phyloP scores from a whole-genome alignment of 2,113 vertebrate species.

The Passer montanus region DNA sequence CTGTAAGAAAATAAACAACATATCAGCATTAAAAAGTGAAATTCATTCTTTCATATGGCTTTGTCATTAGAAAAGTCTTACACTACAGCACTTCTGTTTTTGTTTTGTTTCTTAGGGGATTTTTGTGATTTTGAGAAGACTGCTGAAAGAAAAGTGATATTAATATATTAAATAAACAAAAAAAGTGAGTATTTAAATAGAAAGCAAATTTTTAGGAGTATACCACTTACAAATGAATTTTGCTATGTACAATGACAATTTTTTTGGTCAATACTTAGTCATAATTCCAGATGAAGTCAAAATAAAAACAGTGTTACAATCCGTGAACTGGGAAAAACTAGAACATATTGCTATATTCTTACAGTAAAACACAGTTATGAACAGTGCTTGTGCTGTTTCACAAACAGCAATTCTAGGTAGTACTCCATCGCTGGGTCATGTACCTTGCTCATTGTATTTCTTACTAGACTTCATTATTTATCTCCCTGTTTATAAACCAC shows the following conservation, averaged over 20 bases:
- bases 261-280: not conserved
- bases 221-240: not conserved
- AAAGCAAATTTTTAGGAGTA: not conserved
- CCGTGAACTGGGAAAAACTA: not conserved
- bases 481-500: not conserved
- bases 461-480: not conserved
- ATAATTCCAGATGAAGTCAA: not conserved
- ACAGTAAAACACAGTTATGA: not conserved
- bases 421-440: fast-evolving
- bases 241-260: not conserved
- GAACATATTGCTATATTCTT: not conserved
- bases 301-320: not conserved
- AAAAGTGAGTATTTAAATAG: not conserved
- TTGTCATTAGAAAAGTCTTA: not conserved
- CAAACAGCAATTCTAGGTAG: not conserved
- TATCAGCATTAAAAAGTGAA: not conserved
- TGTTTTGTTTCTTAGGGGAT: not conserved
- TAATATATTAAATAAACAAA: not conserved
- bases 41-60: not conserved
- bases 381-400: not conserved
- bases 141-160: not conserved
- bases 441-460: not conserved
- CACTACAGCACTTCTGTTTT: not conserved
- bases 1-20: constrained; percentile 73
- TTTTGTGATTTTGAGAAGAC: not conserved